Evolutionary conservation across 2,113 vertebrate genomes (phyloP).

Genomic region (Rana temporaria): DNA sequence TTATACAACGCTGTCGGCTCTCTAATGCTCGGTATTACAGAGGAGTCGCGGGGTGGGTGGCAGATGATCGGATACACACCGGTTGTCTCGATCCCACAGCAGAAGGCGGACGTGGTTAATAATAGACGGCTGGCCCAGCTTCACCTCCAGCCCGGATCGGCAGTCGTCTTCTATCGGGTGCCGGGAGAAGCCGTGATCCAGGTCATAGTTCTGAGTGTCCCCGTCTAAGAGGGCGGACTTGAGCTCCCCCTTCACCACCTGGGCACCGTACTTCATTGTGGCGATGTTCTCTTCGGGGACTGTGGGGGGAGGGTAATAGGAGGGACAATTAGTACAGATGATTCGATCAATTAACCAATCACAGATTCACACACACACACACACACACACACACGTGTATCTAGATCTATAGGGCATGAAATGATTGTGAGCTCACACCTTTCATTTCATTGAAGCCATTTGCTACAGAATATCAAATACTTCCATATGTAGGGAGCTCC

Average conservation of each 20-base stretch:
- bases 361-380: too few relatives aligned
- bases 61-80: slow-evolving; percentile 71
- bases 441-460: too few relatives aligned
- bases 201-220: slow-evolving; percentile 97
- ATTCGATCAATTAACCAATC: neutral
- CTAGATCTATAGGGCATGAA: too few relatives aligned
- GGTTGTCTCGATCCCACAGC: slow-evolving; percentile 95
- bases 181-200: slow-evolving; percentile 97
- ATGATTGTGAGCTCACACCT: too few relatives aligned
- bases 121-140: slow-evolving; percentile 92
- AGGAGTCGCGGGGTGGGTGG: neutral
- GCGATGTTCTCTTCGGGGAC: slow-evolving; percentile 98
- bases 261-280: slow-evolving; percentile 96
- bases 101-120: slow-evolving; percentile 95
- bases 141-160: slow-evolving; percentile 91
- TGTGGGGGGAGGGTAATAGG: slow-evolving; percentile 61
- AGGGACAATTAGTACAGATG: neutral
- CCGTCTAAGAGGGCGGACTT: slow-evolving; percentile 95
- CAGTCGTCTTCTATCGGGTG: slow-evolving; percentile 96
- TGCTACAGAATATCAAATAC: too few relatives aligned
- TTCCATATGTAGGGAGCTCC: too few relatives aligned
- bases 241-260: slow-evolving; percentile 95
- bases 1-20: too few relatives aligned
- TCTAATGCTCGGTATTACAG: neutral
- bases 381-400: too few relatives aligned